Conservation (phyloP, 2,888 invertebrate genomes). For the Apamea monoglypha region DNA sequence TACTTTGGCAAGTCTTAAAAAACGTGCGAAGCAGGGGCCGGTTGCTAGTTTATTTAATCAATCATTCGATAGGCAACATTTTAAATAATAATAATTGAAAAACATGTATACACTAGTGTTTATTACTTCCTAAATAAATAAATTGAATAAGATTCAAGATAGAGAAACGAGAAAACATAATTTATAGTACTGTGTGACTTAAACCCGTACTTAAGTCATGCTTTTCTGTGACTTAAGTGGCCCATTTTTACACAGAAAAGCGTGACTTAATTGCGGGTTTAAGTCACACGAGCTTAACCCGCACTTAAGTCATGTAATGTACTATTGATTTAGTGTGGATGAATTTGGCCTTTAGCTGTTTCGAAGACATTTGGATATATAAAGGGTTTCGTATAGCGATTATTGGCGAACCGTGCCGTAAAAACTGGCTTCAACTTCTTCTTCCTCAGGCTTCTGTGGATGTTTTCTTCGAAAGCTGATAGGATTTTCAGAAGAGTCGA, state of each 20-base stretch:
- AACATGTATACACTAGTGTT: neutral
- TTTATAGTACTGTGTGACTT: no score
- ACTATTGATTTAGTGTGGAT: neutral
- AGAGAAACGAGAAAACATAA: neutral
- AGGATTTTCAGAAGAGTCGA: conserved; percentile 78
- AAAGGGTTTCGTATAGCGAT: conserved; percentile 76
- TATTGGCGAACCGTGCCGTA: conserved; percentile 80
- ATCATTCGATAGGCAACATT: neutral
- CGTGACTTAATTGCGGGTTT: no score
- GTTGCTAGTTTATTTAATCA: neutral
- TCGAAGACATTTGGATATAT: conserved; percentile 73
- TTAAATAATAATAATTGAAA: neutral
- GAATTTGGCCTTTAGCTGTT: neutral
- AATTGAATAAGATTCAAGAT: neutral
- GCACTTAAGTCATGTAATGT: no score
- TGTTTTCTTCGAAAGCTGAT: conserved; percentile 74
- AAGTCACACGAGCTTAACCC: no score
- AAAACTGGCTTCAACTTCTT: conserved; percentile 70
- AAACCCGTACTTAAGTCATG: no score
- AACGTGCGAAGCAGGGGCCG: no score
- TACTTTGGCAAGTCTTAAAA: neutral
- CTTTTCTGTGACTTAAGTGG: no score
- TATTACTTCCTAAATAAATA: neutral
- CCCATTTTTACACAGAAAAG: no score
- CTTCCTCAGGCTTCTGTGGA: conserved; percentile 58